These are phyloP conservation scores for Fopius arisanus DNA, from an alignment of 1,140 invertebrate genomes.

Conservation along the genomic window DNA sequence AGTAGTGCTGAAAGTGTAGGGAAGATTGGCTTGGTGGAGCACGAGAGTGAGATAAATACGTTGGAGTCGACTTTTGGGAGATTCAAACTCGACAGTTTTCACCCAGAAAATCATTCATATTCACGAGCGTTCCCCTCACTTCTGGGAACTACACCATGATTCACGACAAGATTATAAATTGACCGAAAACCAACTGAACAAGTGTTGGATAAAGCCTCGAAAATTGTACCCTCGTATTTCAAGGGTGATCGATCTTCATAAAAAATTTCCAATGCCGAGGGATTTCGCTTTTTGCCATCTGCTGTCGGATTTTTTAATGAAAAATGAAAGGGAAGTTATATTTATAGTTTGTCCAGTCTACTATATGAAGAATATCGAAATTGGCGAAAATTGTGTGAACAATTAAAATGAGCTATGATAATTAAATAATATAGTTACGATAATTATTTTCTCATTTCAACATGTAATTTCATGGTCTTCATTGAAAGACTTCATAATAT, in stretches of 20 bases:
- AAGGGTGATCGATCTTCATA: neutral
- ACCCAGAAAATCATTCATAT: conserved; percentile 29
- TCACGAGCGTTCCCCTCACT: neutral
- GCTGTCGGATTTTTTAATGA: too few species aligned
- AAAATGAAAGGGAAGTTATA: too few species aligned
- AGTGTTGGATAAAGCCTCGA: neutral
- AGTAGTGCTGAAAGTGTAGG: neutral
- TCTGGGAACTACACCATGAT: neutral
- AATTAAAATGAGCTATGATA: too few species aligned
- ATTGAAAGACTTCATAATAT: too few species aligned
- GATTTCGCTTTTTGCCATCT: too few species aligned
- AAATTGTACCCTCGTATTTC: neutral
- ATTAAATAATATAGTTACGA: too few species aligned
- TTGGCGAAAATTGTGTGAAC: too few species aligned
- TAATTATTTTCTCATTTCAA: too few species aligned
- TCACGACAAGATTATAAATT: conserved; percentile 29
- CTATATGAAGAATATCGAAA: too few species aligned
- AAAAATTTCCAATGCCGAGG: too few species aligned
- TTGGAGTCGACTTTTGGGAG: neutral
- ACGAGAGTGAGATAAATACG: neutral
- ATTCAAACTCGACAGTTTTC: neutral
- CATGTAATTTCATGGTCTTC: too few species aligned
- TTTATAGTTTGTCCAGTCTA: too few species aligned
- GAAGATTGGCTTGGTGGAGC: neutral
- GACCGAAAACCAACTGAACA: conserved; percentile 13